Percentiles rank a stretch among this genome's conserved stretches.
These are phyloP conservation scores for Drosophila prostipennis DNA, from an alignment of 2,888 invertebrate species.

Conservation along the genomic window DNA sequence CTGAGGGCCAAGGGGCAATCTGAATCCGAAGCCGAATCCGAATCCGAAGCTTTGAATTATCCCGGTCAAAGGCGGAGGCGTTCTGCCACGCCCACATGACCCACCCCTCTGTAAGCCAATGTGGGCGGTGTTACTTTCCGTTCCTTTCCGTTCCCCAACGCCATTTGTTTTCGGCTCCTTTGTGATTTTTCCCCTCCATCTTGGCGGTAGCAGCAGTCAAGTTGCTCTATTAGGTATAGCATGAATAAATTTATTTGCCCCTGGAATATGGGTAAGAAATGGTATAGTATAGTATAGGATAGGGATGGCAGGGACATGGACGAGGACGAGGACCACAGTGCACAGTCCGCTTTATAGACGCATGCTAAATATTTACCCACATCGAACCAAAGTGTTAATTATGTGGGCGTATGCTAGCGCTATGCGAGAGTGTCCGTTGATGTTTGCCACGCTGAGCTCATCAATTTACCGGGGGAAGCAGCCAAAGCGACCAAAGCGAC, in stretches of 20 bases:
- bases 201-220: constrained; percentile 24
- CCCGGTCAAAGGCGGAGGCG: constrained; percentile 55
- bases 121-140: constrained; percentile 10
- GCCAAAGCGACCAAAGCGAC: neutral
- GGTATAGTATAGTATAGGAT: no score
- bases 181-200: neutral
- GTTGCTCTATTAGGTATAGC: constrained; percentile 64
- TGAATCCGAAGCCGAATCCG: constrained; percentile 37
- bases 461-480: constrained; percentile 52
- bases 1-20: constrained; percentile 50
- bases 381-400: constrained; percentile 73
- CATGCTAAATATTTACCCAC: constrained; percentile 72
- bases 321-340: neutral
- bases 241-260: constrained; percentile 65
- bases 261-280: no score
- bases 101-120: constrained; percentile 4
- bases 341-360: constrained; percentile 37
- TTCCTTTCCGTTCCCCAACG: constrained; percentile 1
- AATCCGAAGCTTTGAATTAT: constrained; percentile 68
- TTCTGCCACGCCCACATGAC: constrained; percentile 9
- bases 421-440: constrained; percentile 27
- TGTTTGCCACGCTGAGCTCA: constrained; percentile 66
- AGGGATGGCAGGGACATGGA: no score
- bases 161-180: constrained; percentile 16
- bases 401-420: constrained; percentile 50